Evolutionary conservation across 1,140 invertebrate genomes (phyloP).

Genomic region (Lysiphlebus fabarum): DNA sequence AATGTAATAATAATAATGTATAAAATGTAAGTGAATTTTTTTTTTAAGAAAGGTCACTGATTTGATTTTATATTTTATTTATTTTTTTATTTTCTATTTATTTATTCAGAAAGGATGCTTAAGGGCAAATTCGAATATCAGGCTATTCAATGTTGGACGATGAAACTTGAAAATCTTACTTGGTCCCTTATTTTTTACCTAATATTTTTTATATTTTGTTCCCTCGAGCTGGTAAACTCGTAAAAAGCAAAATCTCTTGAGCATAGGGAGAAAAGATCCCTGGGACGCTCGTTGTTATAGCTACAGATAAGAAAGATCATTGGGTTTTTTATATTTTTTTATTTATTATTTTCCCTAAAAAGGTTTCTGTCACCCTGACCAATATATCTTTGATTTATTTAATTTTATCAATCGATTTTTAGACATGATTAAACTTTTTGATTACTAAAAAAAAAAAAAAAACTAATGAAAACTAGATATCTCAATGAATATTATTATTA

Average conservation of each 20-base stretch:
- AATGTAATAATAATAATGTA: too few species aligned
- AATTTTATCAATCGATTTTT: constrained; percentile 40
- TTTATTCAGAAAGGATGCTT: constrained; percentile 20
- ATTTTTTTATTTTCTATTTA: constrained; percentile 23
- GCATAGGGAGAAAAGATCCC: constrained; percentile 25
- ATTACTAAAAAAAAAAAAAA: constrained; percentile 19
- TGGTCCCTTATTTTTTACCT: not conserved
- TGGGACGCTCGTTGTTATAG: constrained; percentile 36
- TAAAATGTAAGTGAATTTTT: too few species aligned
- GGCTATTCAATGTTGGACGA: constrained; percentile 35
- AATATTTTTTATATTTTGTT: constrained; percentile 22
- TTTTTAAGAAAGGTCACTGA: too few species aligned
- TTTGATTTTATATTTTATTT: too few species aligned
- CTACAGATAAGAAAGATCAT: constrained; percentile 36
- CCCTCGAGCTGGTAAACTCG: constrained; percentile 30
- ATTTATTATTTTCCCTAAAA: not conserved
- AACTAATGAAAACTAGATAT: constrained; percentile 14
- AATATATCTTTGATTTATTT: constrained; percentile 42
- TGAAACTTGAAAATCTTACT: constrained; percentile 37
- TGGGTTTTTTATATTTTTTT: not conserved
- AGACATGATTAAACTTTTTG: constrained; percentile 29
- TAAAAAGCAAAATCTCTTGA: constrained; percentile 32
- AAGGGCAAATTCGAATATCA: constrained; percentile 27
- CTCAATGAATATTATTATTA: not conserved
- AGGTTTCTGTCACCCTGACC: not conserved